Percentiles rank a stretch among this genome's conserved stretches.
phyloP scores from a whole-genome alignment of 2,888 invertebrate species.

The Palloptera scutellata region DNA sequence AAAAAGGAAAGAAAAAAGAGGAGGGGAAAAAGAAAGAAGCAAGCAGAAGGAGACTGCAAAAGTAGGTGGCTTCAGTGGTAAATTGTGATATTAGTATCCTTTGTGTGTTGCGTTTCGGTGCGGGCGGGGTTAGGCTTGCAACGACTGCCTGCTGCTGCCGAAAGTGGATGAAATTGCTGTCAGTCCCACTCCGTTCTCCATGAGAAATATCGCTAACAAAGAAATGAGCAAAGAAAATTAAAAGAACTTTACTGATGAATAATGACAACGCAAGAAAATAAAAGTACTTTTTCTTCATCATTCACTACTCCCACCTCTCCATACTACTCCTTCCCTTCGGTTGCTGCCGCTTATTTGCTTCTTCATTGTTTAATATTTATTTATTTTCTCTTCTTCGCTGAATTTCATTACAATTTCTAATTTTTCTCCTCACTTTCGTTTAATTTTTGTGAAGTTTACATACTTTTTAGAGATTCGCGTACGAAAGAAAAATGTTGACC shows the following conservation, averaged over 20 bases:
- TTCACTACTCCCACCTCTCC: neutral
- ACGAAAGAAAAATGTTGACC: neutral
- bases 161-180: too few relatives aligned
- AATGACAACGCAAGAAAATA: constrained; percentile 23
- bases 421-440: neutral
- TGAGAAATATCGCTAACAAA: constrained; percentile 16
- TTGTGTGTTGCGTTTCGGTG: neutral
- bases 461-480: neutral
- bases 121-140: neutral
- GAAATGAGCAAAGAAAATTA: constrained; percentile 25
- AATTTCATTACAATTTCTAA: too few relatives aligned
- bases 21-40: too few relatives aligned
- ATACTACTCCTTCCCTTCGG: neutral
- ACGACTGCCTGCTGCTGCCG: neutral
- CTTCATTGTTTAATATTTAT: constrained; percentile 3
- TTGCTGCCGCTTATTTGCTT: constrained; percentile 3
- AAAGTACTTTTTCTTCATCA: neutral
- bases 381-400: neutral
- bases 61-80: too few relatives aligned
- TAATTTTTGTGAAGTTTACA: neutral
- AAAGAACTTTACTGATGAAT: constrained; percentile 25
- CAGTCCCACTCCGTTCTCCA: neutral
- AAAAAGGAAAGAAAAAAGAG: too few relatives aligned
- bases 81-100: too few relatives aligned
- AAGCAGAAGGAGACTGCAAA: too few relatives aligned